phyloP scores from a whole-genome alignment of 2,797 vertebrate genomes.

The Toxotes lorentzi region DNA sequence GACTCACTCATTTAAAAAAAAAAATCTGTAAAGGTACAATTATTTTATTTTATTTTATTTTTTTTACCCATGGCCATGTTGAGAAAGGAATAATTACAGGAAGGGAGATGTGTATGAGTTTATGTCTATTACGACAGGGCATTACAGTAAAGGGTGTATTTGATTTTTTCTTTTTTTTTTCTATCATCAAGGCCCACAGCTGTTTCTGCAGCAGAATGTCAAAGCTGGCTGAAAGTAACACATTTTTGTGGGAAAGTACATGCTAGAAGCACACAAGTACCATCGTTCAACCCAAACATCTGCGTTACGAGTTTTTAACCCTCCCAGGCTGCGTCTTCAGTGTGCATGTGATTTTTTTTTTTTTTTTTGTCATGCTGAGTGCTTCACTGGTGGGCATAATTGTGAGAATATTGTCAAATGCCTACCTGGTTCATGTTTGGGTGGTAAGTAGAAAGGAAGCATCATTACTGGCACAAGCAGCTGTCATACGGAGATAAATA shows the following conservation, averaged over 20 bases:
- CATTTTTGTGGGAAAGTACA: conserved; percentile 41
- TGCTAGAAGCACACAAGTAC: conserved; percentile 60
- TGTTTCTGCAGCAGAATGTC: conserved; percentile 58
- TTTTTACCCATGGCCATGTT: conserved; percentile 37
- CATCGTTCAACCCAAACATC: conserved; percentile 44
- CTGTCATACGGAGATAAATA: conserved; percentile 42
- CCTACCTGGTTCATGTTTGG: conserved; percentile 53
- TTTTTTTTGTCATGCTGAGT: conserved; percentile 66
- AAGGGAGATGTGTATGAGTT: conserved; percentile 21
- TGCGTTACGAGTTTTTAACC: conserved; percentile 53
- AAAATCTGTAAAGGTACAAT: conserved; percentile 52
- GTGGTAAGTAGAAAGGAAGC: conserved; percentile 61
- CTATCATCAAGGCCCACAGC: conserved; percentile 35
- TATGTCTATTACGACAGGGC: conserved; percentile 45
- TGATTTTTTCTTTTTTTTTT: conserved; percentile 20
- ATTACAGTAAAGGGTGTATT: conserved; percentile 52
- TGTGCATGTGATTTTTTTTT: conserved; percentile 69
- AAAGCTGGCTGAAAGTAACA: conserved; percentile 57
- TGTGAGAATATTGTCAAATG: conserved; percentile 65
- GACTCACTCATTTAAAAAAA: conserved; percentile 30
- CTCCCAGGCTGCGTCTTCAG: conserved; percentile 57
- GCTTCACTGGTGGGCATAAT: conserved; percentile 68
- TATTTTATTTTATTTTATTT: conserved; percentile 5
- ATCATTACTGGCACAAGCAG: conserved; percentile 67
- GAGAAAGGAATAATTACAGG: conserved; percentile 30